These are phyloP conservation scores for Polypterus bichir DNA, from an alignment of 2,113 vertebrate species.

Conservation along the genomic window DNA sequence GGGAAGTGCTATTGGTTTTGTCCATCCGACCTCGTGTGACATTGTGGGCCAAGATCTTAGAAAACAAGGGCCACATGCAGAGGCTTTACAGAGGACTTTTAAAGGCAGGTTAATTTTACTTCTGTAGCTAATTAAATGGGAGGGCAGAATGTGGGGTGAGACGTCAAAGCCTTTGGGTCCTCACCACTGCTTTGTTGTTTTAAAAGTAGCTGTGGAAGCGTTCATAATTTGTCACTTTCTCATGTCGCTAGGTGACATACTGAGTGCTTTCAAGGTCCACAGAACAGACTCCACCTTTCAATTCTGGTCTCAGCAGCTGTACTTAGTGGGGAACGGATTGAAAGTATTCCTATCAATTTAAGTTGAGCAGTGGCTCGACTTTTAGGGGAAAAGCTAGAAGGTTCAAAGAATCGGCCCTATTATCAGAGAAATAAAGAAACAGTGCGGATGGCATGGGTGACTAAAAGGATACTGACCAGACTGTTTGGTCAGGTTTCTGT, in stretches of 20 bases:
- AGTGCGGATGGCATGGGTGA: background rate
- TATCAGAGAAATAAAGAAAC: slow-evolving; percentile 34
- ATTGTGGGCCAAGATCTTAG: slow-evolving; percentile 46
- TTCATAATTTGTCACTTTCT: slow-evolving; percentile 54
- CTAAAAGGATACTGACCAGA: slow-evolving; percentile 2
- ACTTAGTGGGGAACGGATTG: slow-evolving; percentile 61
- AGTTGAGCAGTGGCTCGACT: slow-evolving; percentile 39
- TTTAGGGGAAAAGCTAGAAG: slow-evolving; percentile 24
- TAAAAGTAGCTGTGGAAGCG: slow-evolving; percentile 56
- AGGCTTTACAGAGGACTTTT: slow-evolving; percentile 38
- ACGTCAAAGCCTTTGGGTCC: slow-evolving; percentile 48
- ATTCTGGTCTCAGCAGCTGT: slow-evolving; percentile 47
- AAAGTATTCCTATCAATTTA: slow-evolving; percentile 56
- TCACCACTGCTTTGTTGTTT: slow-evolving; percentile 53
- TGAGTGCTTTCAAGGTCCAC: slow-evolving; percentile 51
- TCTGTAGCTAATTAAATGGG: slow-evolving; percentile 64
- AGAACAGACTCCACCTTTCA: slow-evolving; percentile 52
- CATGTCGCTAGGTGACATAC: slow-evolving; percentile 46
- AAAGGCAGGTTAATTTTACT: slow-evolving; percentile 63
- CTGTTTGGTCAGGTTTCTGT: background rate
- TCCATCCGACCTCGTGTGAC: slow-evolving; percentile 44
- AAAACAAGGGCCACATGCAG: slow-evolving; percentile 50
- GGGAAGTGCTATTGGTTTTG: slow-evolving; percentile 38
- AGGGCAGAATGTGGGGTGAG: slow-evolving; percentile 48
- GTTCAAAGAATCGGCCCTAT: background rate